Percentiles rank a stretch among this genome's conserved stretches.
These are phyloP conservation scores for Lophura nycthemera DNA, from an alignment of 2,113 vertebrate genomes.

Conservation along the genomic window DNA sequence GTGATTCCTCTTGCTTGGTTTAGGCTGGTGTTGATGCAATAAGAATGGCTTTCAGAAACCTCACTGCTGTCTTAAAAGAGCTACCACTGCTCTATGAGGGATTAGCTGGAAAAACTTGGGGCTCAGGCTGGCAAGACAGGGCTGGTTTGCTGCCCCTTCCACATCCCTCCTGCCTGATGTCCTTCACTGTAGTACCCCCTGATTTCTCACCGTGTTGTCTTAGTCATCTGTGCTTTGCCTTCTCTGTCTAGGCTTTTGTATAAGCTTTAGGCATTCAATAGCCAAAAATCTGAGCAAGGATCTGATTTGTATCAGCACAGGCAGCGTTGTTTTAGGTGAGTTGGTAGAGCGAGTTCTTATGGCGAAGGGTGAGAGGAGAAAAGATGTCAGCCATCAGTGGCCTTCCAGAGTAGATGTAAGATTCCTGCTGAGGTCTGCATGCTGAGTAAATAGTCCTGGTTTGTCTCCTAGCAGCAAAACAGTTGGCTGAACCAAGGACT, in stretches of 20 bases:
- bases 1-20: neutral
- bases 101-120: neutral
- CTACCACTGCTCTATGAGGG: neutral
- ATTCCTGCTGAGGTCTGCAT: neutral
- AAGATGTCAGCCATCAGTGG: accelerated
- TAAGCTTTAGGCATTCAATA: neutral
- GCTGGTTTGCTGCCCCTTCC: neutral
- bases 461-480: neutral
- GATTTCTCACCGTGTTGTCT: neutral
- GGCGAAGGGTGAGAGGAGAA: neutral
- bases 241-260: neutral
- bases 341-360: neutral
- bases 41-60: neutral
- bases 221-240: neutral
- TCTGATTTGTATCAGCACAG: neutral
- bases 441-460: neutral
- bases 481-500: neutral
- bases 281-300: neutral
- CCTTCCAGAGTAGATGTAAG: neutral
- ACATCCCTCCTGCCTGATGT: neutral
- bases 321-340: neutral
- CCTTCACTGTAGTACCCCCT: neutral
- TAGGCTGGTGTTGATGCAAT: neutral
- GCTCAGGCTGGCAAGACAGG: neutral
- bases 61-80: neutral